Evolutionary conservation across 2,797 vertebrate species (phyloP).

Genomic region (Scolopax bukidnonensis): DNA sequence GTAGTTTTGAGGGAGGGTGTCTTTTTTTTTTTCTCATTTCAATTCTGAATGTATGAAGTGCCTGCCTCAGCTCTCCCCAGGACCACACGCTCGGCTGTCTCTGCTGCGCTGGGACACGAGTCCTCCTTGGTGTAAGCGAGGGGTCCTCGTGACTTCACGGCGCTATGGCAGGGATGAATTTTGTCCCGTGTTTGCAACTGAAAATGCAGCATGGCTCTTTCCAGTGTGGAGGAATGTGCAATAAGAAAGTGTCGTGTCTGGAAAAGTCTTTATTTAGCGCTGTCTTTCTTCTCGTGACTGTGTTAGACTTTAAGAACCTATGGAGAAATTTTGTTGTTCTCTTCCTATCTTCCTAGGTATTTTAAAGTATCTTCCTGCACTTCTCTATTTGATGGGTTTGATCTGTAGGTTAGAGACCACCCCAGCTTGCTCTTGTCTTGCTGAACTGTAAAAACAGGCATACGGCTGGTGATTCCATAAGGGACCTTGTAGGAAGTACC

Average conservation of each 20-base stretch:
- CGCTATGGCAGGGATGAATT: neutral
- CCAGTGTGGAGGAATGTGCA: neutral
- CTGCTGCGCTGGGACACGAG: neutral
- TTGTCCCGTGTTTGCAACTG: neutral
- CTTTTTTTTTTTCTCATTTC: neutral
- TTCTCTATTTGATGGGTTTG: neutral
- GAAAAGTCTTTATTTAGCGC: neutral
- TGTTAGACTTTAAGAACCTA: neutral
- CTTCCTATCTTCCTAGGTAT: neutral
- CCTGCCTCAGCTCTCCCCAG: conserved; percentile 15
- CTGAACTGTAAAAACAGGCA: neutral
- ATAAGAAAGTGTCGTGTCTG: neutral
- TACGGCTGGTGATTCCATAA: neutral
- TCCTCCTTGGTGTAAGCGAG: neutral
- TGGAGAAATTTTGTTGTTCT: neutral
- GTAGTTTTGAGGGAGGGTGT: neutral
- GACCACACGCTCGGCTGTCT: neutral
- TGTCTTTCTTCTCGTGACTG: neutral
- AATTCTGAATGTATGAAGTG: conserved; percentile 44
- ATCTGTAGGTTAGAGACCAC: neutral
- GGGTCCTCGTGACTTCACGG: neutral
- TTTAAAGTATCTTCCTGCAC: neutral
- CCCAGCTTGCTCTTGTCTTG: neutral
- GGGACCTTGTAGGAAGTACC: neutral
- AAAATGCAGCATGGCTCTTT: neutral